These are phyloP conservation scores for Craseonycteris thonglongyai DNA, from an alignment of 2,113 vertebrate genomes.

Conservation along the genomic window DNA sequence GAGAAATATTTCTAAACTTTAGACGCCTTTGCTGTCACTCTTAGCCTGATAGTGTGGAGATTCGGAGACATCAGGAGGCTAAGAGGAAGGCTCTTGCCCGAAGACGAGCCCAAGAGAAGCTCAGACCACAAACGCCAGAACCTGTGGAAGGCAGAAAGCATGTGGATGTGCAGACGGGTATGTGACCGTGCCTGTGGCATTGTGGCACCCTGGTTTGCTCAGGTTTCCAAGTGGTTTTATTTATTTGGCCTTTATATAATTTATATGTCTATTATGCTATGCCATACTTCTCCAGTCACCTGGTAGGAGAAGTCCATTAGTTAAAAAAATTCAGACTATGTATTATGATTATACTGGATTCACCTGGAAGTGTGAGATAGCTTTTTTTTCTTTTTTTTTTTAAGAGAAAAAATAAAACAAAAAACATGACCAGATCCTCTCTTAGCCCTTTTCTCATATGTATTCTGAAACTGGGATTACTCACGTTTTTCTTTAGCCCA, in stretches of 20 bases:
- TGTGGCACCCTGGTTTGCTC: neutral
- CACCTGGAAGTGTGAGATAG: neutral
- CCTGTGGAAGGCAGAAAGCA: conserved; percentile 85
- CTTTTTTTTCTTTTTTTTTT: too few relatives aligned
- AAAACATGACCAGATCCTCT: neutral
- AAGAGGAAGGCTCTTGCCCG: conserved; percentile 75
- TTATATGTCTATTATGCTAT: neutral
- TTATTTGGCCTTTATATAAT: neutral
- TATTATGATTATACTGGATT: neutral
- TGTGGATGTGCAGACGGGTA: conserved; percentile 91
- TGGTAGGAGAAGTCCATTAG: neutral
- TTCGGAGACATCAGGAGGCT: conserved; percentile 78
- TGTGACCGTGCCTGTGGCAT: fast-evolving
- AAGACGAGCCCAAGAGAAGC: conserved; percentile 75
- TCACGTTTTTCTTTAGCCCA: neutral
- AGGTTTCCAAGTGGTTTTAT: neutral
- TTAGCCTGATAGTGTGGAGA: conserved; percentile 72
- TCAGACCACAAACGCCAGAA: conserved; percentile 76
- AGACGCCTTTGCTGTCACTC: neutral
- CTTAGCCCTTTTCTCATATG: neutral
- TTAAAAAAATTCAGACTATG: neutral
- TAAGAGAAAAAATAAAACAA: too few relatives aligned
- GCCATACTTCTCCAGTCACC: neutral
- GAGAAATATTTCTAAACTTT: neutral
- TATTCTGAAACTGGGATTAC: neutral